Conservation (phyloP, 2,888 invertebrate species). For the Molorchus minor region DNA sequence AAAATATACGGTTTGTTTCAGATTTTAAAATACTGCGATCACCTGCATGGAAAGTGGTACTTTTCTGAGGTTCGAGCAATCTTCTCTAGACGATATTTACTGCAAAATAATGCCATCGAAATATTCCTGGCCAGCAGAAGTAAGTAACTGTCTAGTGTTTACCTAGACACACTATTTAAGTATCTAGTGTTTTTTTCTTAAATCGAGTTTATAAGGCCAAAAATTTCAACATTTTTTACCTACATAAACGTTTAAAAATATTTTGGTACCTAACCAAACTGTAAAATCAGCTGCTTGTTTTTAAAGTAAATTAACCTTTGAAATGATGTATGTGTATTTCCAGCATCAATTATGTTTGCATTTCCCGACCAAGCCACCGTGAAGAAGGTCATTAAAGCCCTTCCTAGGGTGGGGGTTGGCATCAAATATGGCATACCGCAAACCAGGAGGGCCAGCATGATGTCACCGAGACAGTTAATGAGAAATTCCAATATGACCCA, state of each 20-base stretch:
- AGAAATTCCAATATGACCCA: constrained; percentile 99
- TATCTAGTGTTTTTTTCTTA: too few relatives aligned
- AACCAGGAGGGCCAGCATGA: constrained; percentile 96
- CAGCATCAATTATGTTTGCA: constrained; percentile 98
- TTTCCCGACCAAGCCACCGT: constrained; percentile 97
- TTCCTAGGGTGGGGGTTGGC: constrained; percentile 97
- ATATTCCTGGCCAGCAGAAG: constrained; percentile 99
- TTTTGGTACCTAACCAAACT: too few relatives aligned
- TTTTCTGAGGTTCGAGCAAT: constrained; percentile 99
- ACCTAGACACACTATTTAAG: background rate
- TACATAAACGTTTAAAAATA: too few relatives aligned
- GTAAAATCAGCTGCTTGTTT: constrained; percentile 1
- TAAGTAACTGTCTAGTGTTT: constrained; percentile 67
- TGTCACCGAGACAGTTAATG: constrained; percentile 98
- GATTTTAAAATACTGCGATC: constrained; percentile 97
- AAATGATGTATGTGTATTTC: too few relatives aligned
- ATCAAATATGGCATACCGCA: constrained; percentile 99
- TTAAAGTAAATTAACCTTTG: constrained; percentile 30
- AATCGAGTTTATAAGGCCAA: too few relatives aligned
- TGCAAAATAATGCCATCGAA: constrained; percentile 97
- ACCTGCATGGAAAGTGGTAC: constrained; percentile 99
- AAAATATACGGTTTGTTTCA: constrained; percentile 66
- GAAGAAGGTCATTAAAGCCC: constrained; percentile 96
- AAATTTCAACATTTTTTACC: too few relatives aligned
- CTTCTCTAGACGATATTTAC: constrained; percentile 94